Base-by-base conservation (phyloP, 2,113 vertebrate genomes). In the Formicarius rufipectus region DNA sequence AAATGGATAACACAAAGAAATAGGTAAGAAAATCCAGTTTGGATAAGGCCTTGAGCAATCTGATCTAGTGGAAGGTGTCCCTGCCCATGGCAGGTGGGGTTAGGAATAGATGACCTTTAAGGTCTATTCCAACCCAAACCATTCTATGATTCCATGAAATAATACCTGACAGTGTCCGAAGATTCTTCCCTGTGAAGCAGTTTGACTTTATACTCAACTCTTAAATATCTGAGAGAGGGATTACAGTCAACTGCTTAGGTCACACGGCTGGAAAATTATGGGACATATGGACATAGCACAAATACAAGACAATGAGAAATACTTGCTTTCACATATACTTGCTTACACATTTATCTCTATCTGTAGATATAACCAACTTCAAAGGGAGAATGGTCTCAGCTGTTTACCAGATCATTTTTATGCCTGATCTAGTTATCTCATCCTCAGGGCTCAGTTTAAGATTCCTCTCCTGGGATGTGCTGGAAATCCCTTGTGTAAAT, bases 51-150 rank as follows among this genome's bases (percentile, higher is more conserved):
- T 68, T 44, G 53, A 53, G 39, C 8, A 60, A 2, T 24, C 4
- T 35, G 25, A 2, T 75, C 21, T 55, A 5, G 47, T 55, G 40
- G 47, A 47, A 76, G 21, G n/a, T 62, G 40, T 68, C 17, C 63
- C 39, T 68, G 9, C 17, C n/a, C 5, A 0, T 6, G 4, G 7
- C 40, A n/a, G n/a, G 10, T 27, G 6, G 14, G 7, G 9, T 3
- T 60, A 62, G 62, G 13, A 39, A 39, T 39, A 30, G 2, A 18
- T 53, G 3, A 30, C 21, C 28, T 40, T 53, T 35, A 53, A 53
- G 24, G 20, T 47, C 33, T 13, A 9, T 53, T 40, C 9, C 53
- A 53, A 12, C 30, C n/a, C 20, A 35, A 59, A 24, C 13, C 13
- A 35, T 12, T 55, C 39, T 22, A 3, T 18, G 16, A 12, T 14